Conservation (phyloP, 2,797 vertebrate genomes). For the Serranus cabrilla region DNA sequence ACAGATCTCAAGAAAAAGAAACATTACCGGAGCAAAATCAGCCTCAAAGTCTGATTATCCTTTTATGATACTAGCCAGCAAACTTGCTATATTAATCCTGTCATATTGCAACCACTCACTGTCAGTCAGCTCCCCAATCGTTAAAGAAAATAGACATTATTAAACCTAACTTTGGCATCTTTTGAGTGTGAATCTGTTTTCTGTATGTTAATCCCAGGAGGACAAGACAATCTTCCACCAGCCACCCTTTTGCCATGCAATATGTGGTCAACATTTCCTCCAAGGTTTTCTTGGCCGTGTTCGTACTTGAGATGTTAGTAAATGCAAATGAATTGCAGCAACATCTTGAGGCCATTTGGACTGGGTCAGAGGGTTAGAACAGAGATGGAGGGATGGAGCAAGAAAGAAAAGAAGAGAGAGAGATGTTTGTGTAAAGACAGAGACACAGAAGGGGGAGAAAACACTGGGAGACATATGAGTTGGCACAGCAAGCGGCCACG, state of each 20-base stretch:
- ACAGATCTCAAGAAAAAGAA: neutral
- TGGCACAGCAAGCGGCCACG: slow-evolving; percentile 32
- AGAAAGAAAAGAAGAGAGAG: slow-evolving; percentile 18
- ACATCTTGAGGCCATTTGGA: slow-evolving; percentile 78
- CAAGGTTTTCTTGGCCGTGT: slow-evolving; percentile 42
- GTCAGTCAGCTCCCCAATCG: neutral
- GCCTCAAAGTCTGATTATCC: neutral
- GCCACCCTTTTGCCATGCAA: slow-evolving; percentile 15
- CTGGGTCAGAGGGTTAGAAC: slow-evolving; percentile 58
- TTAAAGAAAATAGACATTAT: neutral
- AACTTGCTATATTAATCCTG: too few species aligned
- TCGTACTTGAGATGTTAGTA: slow-evolving; percentile 56
- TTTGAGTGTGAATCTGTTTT: slow-evolving; percentile 19
- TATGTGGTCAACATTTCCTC: slow-evolving; percentile 36
- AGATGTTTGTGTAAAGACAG: slow-evolving; percentile 48
- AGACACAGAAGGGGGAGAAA: slow-evolving; percentile 11
- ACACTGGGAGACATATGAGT: slow-evolving; percentile 36
- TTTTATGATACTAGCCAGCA: neutral
- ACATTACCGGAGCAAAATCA: neutral
- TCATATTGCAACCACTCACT: neutral
- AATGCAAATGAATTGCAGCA: slow-evolving; percentile 69
- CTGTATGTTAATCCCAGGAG: neutral
- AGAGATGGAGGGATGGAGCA: slow-evolving; percentile 43
- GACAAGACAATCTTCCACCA: slow-evolving; percentile 18
- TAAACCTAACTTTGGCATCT: neutral